Percentiles rank a stretch among this genome's conserved stretches.
Evolutionary conservation across 2,113 vertebrate genomes (phyloP).

Genomic region (Danio rerio): GRCz12tu NC_133180.1:62006001-62006500

Average conservation of each 20-base stretch:
- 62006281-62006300: slow-evolving; percentile 42
- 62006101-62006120: neutral
- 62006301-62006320: slow-evolving; percentile 44
- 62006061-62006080: neutral
- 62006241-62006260: slow-evolving; percentile 43
- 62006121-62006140: neutral
- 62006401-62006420: slow-evolving; percentile 73
- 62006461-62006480: slow-evolving; percentile 67
- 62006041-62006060: neutral
- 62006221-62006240: slow-evolving; percentile 13
- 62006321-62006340: slow-evolving; percentile 75
- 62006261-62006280: slow-evolving; percentile 25
- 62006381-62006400: slow-evolving; percentile 70
- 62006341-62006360: slow-evolving; percentile 80
- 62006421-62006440: slow-evolving; percentile 74
- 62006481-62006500: slow-evolving; percentile 54
- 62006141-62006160: neutral
- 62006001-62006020: too few species aligned
- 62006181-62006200: neutral
- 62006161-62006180: too few species aligned
- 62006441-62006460: slow-evolving; percentile 69
- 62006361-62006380: neutral
- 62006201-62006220: neutral
- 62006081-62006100: neutral
- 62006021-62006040: neutral